Base-by-base conservation (phyloP, 2,888 invertebrate genomes). In the Apamea anceps region DNA sequence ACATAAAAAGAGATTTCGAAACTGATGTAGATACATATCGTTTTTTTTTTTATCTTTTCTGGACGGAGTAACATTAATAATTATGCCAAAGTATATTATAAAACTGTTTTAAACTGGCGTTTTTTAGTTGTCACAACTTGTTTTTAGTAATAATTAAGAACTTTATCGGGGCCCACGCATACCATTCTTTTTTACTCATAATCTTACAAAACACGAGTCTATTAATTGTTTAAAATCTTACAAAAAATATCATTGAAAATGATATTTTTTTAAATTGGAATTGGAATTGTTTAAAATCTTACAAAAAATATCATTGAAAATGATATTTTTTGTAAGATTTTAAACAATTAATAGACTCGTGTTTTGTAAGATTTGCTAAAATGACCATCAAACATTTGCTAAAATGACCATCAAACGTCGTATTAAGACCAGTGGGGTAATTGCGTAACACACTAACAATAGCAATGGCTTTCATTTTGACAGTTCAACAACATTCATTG, bases 301-400 rank as follows among this genome's bases (percentile, higher is more conserved):
- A 75, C 68, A 70, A 85, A 84, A 85, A 66, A 71, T 66, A 81
- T 62, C 3, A 28, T 75, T 74, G n/a, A n/a, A n/a, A n/a, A n/a
- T n/a, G n/a, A n/a, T n/a, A n/a, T n/a, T n/a, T n/a, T n/a, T n/a
- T n/a, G 68, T 75, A 75, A 72, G 37, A 25, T 65, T 68, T 82
- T 77, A 51, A 79, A 60, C 18, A 66, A 28, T 48, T 37, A 21
- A 37, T 18, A 28, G n/a, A 37, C 21, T 66, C 21, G 3, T 32
- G 37, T 62, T 67, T 68, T 68, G 28, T 68, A 45, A 25, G 18
- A 48, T 28, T 7, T n/a, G n/a, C n/a, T n/a, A n/a, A n/a, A n/a
- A n/a, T n/a, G n/a, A n/a, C n/a, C n/a, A n/a, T n/a, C n/a, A n/a
- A n/a, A n/a, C n/a, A 68, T 75, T 71, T 72, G 2, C 25, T 65